Evolutionary conservation across 2,888 invertebrate genomes (phyloP), one percentile per base, ranked within the genome.

Genomic region (Drosophila emarginata): DNA sequence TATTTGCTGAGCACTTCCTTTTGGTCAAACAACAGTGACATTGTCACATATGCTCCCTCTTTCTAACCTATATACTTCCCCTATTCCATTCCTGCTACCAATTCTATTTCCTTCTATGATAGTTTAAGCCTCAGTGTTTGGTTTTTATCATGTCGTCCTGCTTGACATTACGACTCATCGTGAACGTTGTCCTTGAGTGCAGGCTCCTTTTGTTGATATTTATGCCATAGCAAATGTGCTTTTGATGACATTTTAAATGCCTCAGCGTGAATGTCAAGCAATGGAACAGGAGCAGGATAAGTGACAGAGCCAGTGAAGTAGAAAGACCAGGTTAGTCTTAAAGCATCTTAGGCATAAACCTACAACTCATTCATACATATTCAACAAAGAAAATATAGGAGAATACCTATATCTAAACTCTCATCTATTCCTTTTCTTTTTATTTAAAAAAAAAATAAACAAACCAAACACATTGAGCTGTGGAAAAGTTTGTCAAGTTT

Each of bases 211-310:
- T 67, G 51, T 61, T 51, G 26, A 15, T 70, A 53, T 32, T 56
- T 32, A 15, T 58, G 51, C 67, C 36, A 45, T 21, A 64, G 65
- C 80, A 84, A 84, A 83, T 87, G 87, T 77, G 66, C 74, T 84
- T 87, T 79, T 83, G 87, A 83, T 81, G 87, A 68, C 78, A 77
- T 78, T 75, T 77, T 73, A 77, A 85, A 77, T 64, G 72, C 39
- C 61, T 14, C 9, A 36, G 39, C 40, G 45, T 45, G 45, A 45
- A 45, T 36, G 60, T 45, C 45, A 21, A 21, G 18, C 45, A 11
- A 18, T 45, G 15, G 40, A 9, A 32, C 45, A 45, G 11, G 21
- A 45, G 18, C 45, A 45, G 45, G 45, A 45, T 45, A 45, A 45
- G 18, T 21, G 45, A 45, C 45, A 45, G 9, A 45, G 45, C 21